These are phyloP conservation scores for Rhinoderma darwinii DNA, from an alignment of 2,113 vertebrate species.

Conservation along the genomic window DNA sequence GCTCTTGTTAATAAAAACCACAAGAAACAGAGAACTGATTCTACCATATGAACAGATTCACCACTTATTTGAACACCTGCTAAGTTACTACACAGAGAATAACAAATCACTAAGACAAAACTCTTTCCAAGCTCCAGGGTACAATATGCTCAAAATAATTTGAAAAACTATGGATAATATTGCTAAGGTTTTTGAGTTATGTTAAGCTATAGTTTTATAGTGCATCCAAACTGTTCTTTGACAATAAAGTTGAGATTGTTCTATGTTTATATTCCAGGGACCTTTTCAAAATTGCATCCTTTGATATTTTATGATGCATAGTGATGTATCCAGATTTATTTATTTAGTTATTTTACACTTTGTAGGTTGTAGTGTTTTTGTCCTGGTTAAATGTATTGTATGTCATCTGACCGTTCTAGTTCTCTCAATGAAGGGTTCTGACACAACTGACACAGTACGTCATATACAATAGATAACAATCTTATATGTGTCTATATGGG, in stretches of 20 bases:
- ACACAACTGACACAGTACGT: no score
- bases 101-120: conserved; percentile 62
- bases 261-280: not conserved
- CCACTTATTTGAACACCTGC: conserved; percentile 59
- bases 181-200: not conserved
- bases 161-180: not conserved
- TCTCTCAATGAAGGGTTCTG: no score
- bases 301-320: not conserved
- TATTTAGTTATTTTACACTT: no score
- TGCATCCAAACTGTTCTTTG: not conserved
- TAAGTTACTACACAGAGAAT: conserved; percentile 61
- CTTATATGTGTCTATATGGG: no score
- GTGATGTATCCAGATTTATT: no score
- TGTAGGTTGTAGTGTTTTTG: no score
- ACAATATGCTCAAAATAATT: not conserved
- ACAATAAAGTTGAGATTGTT: not conserved
- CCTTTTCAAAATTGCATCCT: not conserved
- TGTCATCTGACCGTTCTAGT: no score
- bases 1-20: conserved; percentile 67
- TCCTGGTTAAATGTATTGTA: no score
- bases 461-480: no score
- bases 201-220: not conserved
- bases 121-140: not conserved
- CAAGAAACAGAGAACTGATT: conserved; percentile 60
- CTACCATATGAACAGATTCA: conserved; percentile 58